Evolutionary conservation across 2,797 vertebrate species (phyloP).

Genomic region (Gephyroberyx darwinii): DNA sequence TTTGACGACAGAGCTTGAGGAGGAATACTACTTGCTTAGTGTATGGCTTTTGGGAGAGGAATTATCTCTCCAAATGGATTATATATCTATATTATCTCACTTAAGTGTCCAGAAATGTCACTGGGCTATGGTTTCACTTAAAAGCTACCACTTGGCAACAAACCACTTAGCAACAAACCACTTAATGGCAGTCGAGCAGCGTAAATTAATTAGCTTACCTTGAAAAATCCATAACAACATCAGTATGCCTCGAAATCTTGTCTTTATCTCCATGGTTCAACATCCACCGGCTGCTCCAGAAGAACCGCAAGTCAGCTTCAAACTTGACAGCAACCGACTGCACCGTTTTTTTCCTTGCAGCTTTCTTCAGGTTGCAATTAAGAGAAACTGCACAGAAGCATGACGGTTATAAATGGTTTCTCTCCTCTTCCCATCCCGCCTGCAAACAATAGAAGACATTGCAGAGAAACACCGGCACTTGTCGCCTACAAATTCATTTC

Average conservation of each 20-base stretch:
- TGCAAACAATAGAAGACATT: constrained; percentile 42
- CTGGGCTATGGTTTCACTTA: background rate
- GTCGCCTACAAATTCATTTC: background rate
- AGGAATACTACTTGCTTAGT: no score
- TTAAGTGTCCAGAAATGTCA: background rate
- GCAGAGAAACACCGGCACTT: constrained; percentile 16
- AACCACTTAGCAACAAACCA: background rate
- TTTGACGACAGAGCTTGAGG: no score
- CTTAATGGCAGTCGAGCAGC: background rate
- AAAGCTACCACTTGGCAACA: background rate
- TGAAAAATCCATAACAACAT: constrained; percentile 74
- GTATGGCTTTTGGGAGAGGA: no score
- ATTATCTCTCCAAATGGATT: no score
- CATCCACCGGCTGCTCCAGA: constrained; percentile 69
- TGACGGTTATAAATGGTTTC: constrained; percentile 18
- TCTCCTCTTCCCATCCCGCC: constrained; percentile 46
- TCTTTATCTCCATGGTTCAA: constrained; percentile 76
- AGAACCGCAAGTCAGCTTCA: constrained; percentile 34
- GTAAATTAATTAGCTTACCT: constrained; percentile 69
- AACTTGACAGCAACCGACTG: constrained; percentile 42
- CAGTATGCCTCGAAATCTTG: constrained; percentile 72
- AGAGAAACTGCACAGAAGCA: constrained; percentile 18
- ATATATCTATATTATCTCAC: no score
- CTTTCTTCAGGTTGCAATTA: constrained; percentile 61
- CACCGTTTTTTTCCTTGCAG: background rate